Evolutionary conservation across 2,888 invertebrate genomes (phyloP).

Genomic region (Cephus sareptanus): DNA sequence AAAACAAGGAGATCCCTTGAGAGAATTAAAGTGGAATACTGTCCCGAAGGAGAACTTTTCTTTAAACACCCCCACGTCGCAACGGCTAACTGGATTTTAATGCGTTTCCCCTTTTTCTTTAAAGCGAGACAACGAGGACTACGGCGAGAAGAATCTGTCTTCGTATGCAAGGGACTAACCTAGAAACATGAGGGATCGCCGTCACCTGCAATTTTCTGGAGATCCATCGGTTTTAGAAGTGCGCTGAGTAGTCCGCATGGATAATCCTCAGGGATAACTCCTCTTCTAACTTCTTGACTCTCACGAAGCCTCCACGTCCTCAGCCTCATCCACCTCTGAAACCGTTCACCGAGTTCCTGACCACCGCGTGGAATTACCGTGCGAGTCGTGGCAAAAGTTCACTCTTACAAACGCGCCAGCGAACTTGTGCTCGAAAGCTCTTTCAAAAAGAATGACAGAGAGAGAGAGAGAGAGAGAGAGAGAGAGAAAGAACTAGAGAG

Average conservation of each 20-base stretch:
- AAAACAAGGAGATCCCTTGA: conserved; percentile 1
- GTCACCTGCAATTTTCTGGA: not conserved
- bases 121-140: not conserved
- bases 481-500: too few species aligned
- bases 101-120: not conserved
- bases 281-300: not conserved
- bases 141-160: not conserved
- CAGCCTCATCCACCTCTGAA: not conserved
- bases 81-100: not conserved
- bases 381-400: not conserved
- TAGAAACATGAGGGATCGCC: not conserved
- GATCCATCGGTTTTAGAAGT: not conserved
- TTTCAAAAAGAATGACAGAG: not conserved
- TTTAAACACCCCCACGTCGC: not conserved
- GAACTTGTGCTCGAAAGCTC: not conserved
- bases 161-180: not conserved
- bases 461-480: not conserved
- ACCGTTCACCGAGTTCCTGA: not conserved
- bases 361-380: not conserved
- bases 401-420: not conserved
- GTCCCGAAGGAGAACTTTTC: not conserved
- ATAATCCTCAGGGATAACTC: not conserved
- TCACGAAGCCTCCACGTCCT: not conserved
- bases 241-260: not conserved
- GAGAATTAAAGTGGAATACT: conserved; percentile 1